Conservation (phyloP, 2,888 invertebrate species). For the Gymnocheta viridis region DNA sequence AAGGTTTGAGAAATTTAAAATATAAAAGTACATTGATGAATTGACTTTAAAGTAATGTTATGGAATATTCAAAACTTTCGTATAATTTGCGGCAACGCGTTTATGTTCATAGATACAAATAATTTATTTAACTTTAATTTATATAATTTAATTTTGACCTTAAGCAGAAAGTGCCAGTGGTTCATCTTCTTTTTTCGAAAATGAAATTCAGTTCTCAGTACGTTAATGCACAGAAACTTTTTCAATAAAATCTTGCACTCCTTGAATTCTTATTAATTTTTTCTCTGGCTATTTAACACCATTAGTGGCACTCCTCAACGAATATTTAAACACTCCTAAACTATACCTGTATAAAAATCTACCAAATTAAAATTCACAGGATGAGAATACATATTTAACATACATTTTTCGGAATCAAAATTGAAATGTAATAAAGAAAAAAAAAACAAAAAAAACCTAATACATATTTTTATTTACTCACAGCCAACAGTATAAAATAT, state of each 20-base stretch:
- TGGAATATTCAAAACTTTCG: too few species aligned
- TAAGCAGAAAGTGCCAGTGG: neutral
- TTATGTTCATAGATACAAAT: too few species aligned
- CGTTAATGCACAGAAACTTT: constrained; percentile 10
- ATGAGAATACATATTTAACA: neutral
- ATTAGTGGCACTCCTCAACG: constrained; percentile 1
- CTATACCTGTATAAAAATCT: neutral
- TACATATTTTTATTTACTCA: neutral
- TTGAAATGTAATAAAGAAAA: neutral
- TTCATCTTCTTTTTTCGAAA: constrained; percentile 7
- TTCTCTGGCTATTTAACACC: neutral
- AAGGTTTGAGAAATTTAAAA: too few species aligned
- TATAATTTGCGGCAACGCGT: too few species aligned
- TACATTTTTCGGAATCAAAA: too few species aligned
- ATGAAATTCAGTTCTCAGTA: neutral
- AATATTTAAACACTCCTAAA: neutral
- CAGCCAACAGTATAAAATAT: neutral
- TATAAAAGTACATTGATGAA: too few species aligned
- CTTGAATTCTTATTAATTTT: neutral
- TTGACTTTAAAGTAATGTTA: too few species aligned
- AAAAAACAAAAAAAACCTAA: neutral
- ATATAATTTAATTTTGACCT: constrained; percentile 25
- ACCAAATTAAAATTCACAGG: neutral
- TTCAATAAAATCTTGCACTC: constrained; percentile 12
- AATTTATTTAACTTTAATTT: too few species aligned